Base-by-base conservation (phyloP, 2,888 invertebrate species). In the Matsumyia berberina region DNA sequence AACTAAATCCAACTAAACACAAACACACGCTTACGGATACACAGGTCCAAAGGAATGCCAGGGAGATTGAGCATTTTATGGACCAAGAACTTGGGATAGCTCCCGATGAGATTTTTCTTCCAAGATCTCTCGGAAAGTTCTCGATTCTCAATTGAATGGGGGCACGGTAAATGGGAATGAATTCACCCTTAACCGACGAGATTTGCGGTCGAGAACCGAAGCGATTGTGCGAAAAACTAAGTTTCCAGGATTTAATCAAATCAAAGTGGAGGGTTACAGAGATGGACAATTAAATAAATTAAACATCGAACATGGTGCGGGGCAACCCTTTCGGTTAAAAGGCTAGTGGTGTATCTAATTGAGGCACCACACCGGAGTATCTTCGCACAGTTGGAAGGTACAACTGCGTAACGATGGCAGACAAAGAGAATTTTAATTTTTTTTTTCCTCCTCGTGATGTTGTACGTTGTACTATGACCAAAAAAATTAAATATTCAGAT, bases 41-140 rank as follows among this genome's bases (percentile, higher is more conserved):
- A 44, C 35, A 39, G 19, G 37, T 17, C 15, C 29, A 51, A 64
- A 42, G 29, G 66, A 64, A 79, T 66, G 51, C 69, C 11, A 64
- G 46, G 64, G 85, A 69, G 85, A 80, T 80, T 76, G 70, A 53
- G 53, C 73, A 74, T 76, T 85, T 80, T 85, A 80, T 74, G 85
- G 70, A 85, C 69, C 85, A 76, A 85, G 69, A 85, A 85, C 46
- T 70, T 80, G 57, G 69, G 70, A 85, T 80, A 85, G 70, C 82
- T 77, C 55, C 29, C 51, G 72, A 82, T 77, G 77, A 66, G 81
- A 70, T 82, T 78, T 66, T 66, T 35, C 73, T 42, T 24, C 24
- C 5, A 62, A 76, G 78, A 78, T 72, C 66, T 72, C 66, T 62
- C 49, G 37, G 9, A 60, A 58, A 69, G n/a, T 66, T 57, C 39